Conservation (phyloP, 2,797 vertebrate species). For the Macropodus opercularis region DNA sequence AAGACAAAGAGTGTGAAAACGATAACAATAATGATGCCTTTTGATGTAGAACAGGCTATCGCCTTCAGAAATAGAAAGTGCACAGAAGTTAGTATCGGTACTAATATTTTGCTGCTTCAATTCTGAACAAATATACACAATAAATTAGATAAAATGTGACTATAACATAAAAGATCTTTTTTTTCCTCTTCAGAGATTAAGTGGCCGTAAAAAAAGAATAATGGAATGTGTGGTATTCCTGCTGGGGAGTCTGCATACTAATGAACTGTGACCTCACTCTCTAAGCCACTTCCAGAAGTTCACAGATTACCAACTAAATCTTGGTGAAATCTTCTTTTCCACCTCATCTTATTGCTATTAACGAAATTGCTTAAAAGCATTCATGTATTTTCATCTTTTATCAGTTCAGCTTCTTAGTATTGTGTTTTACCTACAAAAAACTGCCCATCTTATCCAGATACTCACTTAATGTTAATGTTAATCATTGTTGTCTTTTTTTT, state of each 20-base stretch:
- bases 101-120: constrained; percentile 1
- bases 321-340: background rate
- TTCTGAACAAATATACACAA: constrained; percentile 17
- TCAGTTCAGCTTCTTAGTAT: background rate
- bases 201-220: constrained; percentile 46
- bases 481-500: constrained; percentile 50
- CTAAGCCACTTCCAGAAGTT: constrained; percentile 25
- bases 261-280: constrained; percentile 52
- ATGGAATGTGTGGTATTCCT: constrained; percentile 56
- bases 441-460: background rate
- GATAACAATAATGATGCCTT: background rate
- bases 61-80: constrained; percentile 1
- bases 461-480: background rate
- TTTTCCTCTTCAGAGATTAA: constrained; percentile 20
- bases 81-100: background rate
- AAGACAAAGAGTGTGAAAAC: constrained; percentile 2
- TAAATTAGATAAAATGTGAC: constrained; percentile 25
- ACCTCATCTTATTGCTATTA: background rate
- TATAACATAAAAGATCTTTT: constrained; percentile 7
- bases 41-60: background rate
- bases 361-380: background rate
- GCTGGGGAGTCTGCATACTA: constrained; percentile 51
- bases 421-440: background rate
- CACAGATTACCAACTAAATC: constrained; percentile 16
- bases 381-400: background rate